phyloP scores from a whole-genome alignment of 1,140 invertebrate species.

The Protaetia brevitarsis region DNA sequence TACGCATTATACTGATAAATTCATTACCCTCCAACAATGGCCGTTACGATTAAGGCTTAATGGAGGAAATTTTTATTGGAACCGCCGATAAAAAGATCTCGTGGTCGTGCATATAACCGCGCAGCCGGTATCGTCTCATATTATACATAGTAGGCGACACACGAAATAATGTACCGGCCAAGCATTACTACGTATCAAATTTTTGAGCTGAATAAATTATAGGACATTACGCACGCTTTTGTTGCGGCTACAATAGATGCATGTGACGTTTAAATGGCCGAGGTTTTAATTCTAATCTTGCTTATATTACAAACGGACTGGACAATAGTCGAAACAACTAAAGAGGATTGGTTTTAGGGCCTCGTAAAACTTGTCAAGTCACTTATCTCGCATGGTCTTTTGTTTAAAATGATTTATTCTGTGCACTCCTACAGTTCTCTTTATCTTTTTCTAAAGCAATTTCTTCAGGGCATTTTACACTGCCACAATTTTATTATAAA shows the following conservation, averaged over 20 bases:
- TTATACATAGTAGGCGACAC: neutral
- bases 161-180: neutral
- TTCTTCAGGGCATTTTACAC: no score
- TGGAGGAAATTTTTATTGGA: constrained; percentile 17
- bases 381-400: no score
- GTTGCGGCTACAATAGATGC: neutral
- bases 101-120: no score
- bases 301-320: neutral
- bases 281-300: neutral
- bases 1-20: neutral
- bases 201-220: constrained; percentile 2
- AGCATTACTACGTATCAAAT: constrained; percentile 5
- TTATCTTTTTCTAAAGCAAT: no score
- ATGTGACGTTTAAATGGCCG: neutral
- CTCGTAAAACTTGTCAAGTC: no score
- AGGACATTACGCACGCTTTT: neutral
- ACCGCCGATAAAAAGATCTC: constrained; percentile 4
- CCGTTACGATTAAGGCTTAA: neutral
- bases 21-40: constrained; percentile 9
- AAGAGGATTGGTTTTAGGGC: neutral
- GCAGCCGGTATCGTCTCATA: neutral
- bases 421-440: no score
- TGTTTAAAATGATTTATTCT: no score
- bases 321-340: neutral
- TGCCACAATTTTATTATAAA: no score